A percentile compares a stretch with the other conserved stretches of the same genome.
phyloP scores from a whole-genome alignment of 2,888 invertebrate genomes.

The Lottia scabra region DNA sequence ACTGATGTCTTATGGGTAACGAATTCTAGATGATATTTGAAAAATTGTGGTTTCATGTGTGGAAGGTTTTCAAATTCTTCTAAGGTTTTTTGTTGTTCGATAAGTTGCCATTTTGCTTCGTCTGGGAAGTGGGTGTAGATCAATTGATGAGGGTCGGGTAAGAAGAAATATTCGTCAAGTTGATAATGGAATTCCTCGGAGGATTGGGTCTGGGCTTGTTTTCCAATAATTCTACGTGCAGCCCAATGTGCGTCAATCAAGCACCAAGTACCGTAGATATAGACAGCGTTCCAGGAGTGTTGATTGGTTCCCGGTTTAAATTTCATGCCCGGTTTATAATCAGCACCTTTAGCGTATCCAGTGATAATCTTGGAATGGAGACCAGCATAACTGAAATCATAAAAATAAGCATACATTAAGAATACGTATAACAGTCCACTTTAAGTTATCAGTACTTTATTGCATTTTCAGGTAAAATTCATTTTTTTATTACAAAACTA shows the following conservation, averaged over 20 bases:
- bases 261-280: conserved; percentile 69
- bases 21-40: conserved; percentile 67
- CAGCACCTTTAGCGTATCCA: conserved; percentile 69
- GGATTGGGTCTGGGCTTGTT: conserved; percentile 56
- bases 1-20: conserved; percentile 68
- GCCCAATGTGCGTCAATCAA: conserved; percentile 70
- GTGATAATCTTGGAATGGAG: conserved; percentile 68
- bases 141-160: conserved; percentile 68
- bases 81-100: conserved; percentile 60
- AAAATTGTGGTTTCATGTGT: conserved; percentile 70
- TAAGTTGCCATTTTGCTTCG: conserved; percentile 67
- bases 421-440: too few species aligned
- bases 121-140: conserved; percentile 70
- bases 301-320: conserved; percentile 67
- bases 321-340: conserved; percentile 68
- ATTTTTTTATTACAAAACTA: too few species aligned
- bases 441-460: too few species aligned
- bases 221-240: conserved; percentile 68
- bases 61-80: conserved; percentile 69
- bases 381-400: conserved; percentile 65
- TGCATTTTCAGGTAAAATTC: too few species aligned
- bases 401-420: not conserved
- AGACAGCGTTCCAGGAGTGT: conserved; percentile 69
- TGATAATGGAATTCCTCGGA: conserved; percentile 67
- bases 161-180: conserved; percentile 69